Conservation (phyloP, 92 coral and sea anemone genomes). For the Umimayanthus kanabou region DNA sequence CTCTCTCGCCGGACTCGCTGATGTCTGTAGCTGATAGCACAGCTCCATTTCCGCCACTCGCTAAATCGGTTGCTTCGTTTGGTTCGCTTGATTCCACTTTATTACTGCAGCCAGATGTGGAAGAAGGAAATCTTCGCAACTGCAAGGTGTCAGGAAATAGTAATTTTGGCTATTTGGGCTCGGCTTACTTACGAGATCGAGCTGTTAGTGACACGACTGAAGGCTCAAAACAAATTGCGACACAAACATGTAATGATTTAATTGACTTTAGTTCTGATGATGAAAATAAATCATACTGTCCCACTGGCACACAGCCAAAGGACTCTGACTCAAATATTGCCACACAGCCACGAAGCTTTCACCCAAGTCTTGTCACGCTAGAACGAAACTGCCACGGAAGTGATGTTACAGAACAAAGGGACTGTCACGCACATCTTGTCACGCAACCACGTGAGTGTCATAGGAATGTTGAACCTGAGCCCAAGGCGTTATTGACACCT, state of each 20-base stretch:
- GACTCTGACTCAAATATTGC: not conserved
- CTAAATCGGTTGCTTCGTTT: conserved; percentile 59
- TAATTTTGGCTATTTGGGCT: conserved; percentile 29
- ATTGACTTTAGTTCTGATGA: conserved; percentile 41
- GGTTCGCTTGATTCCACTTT: conserved; percentile 68
- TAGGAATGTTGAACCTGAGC: not conserved
- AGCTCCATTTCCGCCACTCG: conserved; percentile 18
- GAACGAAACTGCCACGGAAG: not conserved
- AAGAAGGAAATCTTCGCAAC: conserved; percentile 12
- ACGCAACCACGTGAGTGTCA: not conserved
- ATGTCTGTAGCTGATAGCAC: conserved; percentile 18
- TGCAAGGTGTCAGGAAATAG: not conserved
- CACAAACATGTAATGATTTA: not conserved
- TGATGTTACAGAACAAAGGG: not conserved
- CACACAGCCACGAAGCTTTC: not conserved
- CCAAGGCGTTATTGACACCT: conserved; percentile 24
- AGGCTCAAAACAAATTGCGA: not conserved
- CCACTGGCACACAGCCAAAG: not conserved
- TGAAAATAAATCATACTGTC: not conserved
- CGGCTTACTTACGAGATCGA: conserved; percentile 14
- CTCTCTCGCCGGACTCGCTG: conserved; percentile 26
- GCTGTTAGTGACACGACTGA: conserved; percentile 2
- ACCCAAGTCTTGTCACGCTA: not conserved
- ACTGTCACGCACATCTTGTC: not conserved
- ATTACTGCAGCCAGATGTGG: conserved; percentile 37